Evolutionary conservation across 2,888 invertebrate species (phyloP).

Genomic region (Synanthedon formicaeformis): DNA sequence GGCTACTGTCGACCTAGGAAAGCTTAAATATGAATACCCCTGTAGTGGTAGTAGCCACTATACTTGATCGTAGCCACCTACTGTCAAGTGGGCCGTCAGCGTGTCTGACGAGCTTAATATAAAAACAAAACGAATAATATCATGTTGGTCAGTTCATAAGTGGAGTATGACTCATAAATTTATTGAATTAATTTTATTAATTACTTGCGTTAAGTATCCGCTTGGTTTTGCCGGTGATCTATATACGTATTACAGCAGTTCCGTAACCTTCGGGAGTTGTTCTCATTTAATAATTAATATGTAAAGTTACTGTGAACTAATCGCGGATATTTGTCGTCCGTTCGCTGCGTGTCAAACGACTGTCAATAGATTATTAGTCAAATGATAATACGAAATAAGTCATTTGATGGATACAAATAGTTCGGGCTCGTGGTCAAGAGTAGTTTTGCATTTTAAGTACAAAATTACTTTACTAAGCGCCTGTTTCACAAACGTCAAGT

Average conservation of each 20-base stretch:
- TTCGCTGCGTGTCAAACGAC: conserved; percentile 20
- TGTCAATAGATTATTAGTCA: conserved; percentile 21
- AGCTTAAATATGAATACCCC: too few species aligned
- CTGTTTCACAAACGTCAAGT: too few species aligned
- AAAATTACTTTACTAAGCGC: too few species aligned
- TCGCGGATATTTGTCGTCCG: conserved; percentile 43
- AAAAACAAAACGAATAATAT: not conserved
- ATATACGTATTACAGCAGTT: conserved; percentile 24
- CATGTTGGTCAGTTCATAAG: conserved; percentile 5
- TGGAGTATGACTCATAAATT: conserved; percentile 8
- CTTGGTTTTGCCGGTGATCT: conserved; percentile 25
- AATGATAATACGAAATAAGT: conserved; percentile 8
- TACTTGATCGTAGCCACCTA: too few species aligned
- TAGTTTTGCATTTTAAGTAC: not conserved
- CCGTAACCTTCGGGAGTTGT: conserved; percentile 34
- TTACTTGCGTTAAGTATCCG: conserved; percentile 23
- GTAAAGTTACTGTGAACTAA: conserved; percentile 45
- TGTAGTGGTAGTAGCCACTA: too few species aligned
- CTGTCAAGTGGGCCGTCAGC: too few species aligned
- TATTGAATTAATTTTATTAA: conserved; percentile 14
- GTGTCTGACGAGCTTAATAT: too few species aligned
- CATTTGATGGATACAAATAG: conserved; percentile 2
- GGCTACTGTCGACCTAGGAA: too few species aligned
- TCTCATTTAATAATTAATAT: conserved; percentile 60
- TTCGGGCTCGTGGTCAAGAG: not conserved